These are phyloP conservation scores for Oligia strigilis DNA, from an alignment of 2,888 invertebrate genomes.

Conservation along the genomic window DNA sequence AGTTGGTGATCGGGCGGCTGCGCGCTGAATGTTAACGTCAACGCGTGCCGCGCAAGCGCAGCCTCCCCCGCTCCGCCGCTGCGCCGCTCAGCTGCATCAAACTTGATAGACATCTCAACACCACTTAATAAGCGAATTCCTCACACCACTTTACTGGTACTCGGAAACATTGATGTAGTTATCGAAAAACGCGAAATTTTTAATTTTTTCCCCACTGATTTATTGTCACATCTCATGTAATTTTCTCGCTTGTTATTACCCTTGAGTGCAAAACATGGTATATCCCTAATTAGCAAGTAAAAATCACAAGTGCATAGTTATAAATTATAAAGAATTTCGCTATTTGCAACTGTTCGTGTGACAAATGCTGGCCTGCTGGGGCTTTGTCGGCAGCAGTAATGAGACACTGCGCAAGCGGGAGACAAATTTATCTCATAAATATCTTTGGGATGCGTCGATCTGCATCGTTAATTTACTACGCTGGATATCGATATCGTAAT, in stretches of 20 bases:
- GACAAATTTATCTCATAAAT: conserved; percentile 89
- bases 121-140: conserved; percentile 77
- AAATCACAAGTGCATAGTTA: conserved; percentile 71
- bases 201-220: conserved; percentile 67
- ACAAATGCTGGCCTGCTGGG: conserved; percentile 81
- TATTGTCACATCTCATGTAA: conserved; percentile 67
- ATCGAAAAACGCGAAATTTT: conserved; percentile 63
- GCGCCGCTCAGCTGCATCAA: conserved; percentile 57
- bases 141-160: conserved; percentile 71
- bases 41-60: conserved; percentile 46
- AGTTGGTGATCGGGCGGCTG: conserved; percentile 58
- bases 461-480: conserved; percentile 85
- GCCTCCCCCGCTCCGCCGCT: conserved; percentile 41
- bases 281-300: conserved; percentile 73
- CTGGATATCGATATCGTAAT: conserved; percentile 85
- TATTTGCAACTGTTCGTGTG: conserved; percentile 87
- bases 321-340: conserved; percentile 80
- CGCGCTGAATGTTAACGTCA: conserved; percentile 69
- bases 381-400: conserved; percentile 88
- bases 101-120: conserved; percentile 76
- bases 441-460: conserved; percentile 85
- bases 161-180: conserved; percentile 65
- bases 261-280: conserved; percentile 68
- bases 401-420: conserved; percentile 82
- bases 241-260: conserved; percentile 67